These are phyloP conservation scores for Chromis chromis DNA, from an alignment of 2,797 vertebrate species.

Conservation along the genomic window DNA sequence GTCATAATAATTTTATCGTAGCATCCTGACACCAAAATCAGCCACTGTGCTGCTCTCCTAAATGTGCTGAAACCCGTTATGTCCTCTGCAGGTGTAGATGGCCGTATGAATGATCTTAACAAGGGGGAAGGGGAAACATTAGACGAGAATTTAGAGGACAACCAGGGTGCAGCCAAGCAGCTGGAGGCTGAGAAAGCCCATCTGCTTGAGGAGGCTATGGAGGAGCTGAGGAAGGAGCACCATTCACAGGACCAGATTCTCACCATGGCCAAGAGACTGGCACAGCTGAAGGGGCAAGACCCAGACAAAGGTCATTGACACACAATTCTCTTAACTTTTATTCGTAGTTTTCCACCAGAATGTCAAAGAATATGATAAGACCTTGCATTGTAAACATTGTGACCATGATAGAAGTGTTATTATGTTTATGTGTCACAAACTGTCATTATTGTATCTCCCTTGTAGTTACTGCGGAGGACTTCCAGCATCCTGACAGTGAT, in stretches of 20 bases:
- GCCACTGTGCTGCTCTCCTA: neutral
- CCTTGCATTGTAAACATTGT: neutral
- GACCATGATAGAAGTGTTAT: neutral
- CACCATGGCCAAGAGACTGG: conserved; percentile 90
- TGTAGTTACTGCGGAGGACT: conserved; percentile 89
- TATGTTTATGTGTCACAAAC: conserved; percentile 8
- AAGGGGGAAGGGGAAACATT: conserved; percentile 69
- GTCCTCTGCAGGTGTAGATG: conserved; percentile 54
- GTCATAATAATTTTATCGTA: neutral
- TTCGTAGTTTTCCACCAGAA: neutral
- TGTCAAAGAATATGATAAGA: conserved; percentile 15
- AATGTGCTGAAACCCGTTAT: conserved; percentile 6
- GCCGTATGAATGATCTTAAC: conserved; percentile 90
- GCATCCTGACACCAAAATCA: neutral
- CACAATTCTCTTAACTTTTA: neutral
- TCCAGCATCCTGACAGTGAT: conserved; percentile 90
- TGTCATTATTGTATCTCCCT: conserved; percentile 32
- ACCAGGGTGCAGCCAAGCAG: conserved; percentile 74
- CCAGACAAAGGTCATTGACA: conserved; percentile 85
- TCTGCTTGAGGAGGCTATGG: conserved; percentile 89
- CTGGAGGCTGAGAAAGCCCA: conserved; percentile 89
- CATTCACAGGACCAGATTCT: conserved; percentile 89
- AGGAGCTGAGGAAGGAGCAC: conserved; percentile 88
- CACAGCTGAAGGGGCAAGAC: conserved; percentile 90
- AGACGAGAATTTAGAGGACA: conserved; percentile 83